Evolutionary conservation across 2,888 invertebrate genomes (phyloP).

Genomic region (Leptopilina drosophilae): DNA sequence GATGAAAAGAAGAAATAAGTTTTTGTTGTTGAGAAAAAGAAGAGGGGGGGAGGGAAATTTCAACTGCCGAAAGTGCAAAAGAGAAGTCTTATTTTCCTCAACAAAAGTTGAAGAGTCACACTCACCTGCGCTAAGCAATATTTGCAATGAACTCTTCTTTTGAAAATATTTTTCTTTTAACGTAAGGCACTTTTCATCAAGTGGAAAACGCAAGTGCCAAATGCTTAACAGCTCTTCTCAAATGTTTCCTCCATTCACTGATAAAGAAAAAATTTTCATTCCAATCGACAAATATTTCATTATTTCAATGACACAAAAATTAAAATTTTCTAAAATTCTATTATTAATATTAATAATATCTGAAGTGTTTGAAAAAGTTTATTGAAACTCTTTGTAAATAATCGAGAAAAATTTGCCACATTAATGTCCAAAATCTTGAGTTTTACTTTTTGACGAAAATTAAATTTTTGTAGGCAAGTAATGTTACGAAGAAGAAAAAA

Average conservation of each 20-base stretch:
- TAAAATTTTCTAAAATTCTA: too few species aligned
- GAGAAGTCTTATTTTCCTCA: slow-evolving; percentile 7
- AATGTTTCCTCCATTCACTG: not conserved
- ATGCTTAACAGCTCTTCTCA: not conserved
- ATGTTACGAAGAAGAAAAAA: too few species aligned
- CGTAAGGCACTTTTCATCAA: not conserved
- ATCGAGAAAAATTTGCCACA: too few species aligned
- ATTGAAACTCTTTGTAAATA: too few species aligned
- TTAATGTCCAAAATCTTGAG: too few species aligned
- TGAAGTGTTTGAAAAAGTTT: too few species aligned
- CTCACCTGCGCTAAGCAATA: slow-evolving; percentile 1
- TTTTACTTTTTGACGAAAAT: too few species aligned
- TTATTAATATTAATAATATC: too few species aligned
- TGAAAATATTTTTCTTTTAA: slow-evolving; percentile 21
- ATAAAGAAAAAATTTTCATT: too few species aligned
- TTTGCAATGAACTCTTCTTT: not conserved
- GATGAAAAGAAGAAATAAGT: not conserved
- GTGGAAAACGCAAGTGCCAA: not conserved
- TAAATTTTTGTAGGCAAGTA: too few species aligned
- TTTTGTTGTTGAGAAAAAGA: not conserved
- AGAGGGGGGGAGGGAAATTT: not conserved
- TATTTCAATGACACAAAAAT: too few species aligned
- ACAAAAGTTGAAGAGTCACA: not conserved
- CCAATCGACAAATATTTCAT: too few species aligned
- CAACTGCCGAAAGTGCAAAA: slow-evolving; percentile 13